Percentiles rank a stretch among this genome's conserved stretches.
These are phyloP conservation scores for Drosophila incognita DNA, from an alignment of 2,888 invertebrate genomes.

Conservation along the genomic window DNA sequence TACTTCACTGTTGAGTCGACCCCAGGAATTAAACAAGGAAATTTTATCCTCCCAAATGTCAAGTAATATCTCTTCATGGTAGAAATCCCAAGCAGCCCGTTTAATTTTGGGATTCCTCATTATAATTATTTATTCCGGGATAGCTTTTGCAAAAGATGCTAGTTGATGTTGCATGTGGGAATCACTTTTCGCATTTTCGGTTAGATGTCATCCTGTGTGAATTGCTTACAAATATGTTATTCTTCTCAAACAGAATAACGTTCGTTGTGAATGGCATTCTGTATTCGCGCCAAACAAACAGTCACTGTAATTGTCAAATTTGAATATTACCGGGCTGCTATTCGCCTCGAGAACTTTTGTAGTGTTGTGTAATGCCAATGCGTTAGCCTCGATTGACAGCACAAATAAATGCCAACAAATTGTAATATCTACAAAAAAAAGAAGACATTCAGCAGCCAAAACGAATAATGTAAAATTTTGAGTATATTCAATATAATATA, in stretches of 20 bases:
- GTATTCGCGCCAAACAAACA: not conserved
- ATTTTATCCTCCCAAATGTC: not conserved
- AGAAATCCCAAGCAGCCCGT: not conserved
- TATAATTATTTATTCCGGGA: not conserved
- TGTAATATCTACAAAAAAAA: not conserved
- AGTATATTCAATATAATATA: not conserved
- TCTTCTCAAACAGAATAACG: not conserved
- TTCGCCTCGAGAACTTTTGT: not conserved
- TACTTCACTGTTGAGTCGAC: not conserved
- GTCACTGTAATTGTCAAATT: not conserved
- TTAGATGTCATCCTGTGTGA: not conserved
- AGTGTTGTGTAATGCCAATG: constrained; percentile 14
- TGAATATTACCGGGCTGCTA: constrained; percentile 5
- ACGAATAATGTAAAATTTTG: not conserved
- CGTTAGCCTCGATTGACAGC: not conserved
- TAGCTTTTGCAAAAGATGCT: not conserved
- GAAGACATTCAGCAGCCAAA: not conserved
- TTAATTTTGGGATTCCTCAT: not conserved
- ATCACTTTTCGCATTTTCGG: not conserved
- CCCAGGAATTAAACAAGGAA: not conserved
- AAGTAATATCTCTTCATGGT: not conserved
- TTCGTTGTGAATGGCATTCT: not conserved
- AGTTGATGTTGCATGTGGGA: not conserved
- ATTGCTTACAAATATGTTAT: not conserved
- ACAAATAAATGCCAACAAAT: not conserved